These are phyloP conservation scores for Propsilocerus akamusi DNA, from an alignment of 1,140 invertebrate genomes.

Conservation along the genomic window DNA sequence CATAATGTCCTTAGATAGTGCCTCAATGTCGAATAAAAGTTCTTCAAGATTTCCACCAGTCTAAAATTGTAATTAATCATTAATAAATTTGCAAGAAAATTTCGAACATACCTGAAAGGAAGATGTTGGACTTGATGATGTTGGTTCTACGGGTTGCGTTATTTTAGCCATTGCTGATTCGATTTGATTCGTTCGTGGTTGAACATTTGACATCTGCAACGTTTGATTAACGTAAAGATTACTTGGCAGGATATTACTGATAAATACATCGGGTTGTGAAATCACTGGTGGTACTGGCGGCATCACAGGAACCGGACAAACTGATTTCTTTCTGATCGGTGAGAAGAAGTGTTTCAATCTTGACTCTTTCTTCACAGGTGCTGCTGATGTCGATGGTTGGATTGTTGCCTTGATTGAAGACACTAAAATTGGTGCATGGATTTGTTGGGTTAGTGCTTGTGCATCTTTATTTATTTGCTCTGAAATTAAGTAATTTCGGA, in stretches of 20 bases:
- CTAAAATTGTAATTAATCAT: constrained; percentile 13
- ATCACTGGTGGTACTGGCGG: background rate
- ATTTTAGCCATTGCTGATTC: constrained; percentile 10
- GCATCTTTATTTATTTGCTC: background rate
- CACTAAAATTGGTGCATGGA: background rate
- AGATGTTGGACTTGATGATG: constrained; percentile 4
- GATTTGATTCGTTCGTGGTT: constrained; percentile 20
- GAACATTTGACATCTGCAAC: background rate
- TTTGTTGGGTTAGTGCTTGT: background rate
- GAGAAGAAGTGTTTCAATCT: constrained; percentile 28
- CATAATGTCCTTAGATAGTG: constrained; percentile 9
- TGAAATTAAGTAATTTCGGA: background rate
- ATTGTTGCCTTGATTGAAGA: background rate
- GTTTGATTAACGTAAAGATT: background rate
- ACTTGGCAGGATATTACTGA: constrained; percentile 1
- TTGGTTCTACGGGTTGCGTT: constrained; percentile 6
- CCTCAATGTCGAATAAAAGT: constrained; percentile 24
- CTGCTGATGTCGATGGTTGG: background rate
- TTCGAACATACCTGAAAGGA: constrained; percentile 8
- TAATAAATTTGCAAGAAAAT: background rate
- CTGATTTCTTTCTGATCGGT: constrained; percentile 18
- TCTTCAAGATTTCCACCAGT: constrained; percentile 28
- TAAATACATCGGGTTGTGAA: constrained; percentile 1
- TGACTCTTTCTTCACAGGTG: constrained; percentile 2
- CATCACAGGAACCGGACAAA: constrained; percentile 11